Evolutionary conservation across 2,113 vertebrate genomes (phyloP).

Genomic region (Perca schrenkii): DNA sequence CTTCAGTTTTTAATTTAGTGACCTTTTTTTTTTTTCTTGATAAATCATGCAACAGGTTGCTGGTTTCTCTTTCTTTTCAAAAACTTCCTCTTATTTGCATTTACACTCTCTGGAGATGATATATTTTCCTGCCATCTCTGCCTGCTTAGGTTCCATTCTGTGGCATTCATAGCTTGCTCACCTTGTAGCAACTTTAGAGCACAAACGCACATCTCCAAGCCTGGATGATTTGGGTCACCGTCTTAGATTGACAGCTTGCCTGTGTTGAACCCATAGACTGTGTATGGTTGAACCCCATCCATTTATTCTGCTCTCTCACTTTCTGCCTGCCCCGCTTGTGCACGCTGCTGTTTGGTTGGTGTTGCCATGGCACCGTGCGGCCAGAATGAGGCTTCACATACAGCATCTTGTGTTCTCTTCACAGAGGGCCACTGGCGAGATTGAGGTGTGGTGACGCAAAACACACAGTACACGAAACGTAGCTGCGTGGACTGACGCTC

Average conservation of each 20-base stretch:
- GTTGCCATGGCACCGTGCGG: slow-evolving; percentile 82
- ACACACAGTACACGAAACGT: slow-evolving; percentile 63
- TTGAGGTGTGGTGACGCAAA: slow-evolving; percentile 78
- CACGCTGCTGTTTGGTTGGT: slow-evolving; percentile 79
- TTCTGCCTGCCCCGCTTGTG: slow-evolving; percentile 72
- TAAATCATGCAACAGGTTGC: slow-evolving; percentile 13
- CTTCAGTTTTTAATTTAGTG: not conserved
- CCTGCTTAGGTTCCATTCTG: slow-evolving; percentile 15
- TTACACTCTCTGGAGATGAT: not conserved
- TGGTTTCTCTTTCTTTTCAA: slow-evolving; percentile 21
- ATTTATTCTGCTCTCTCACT: slow-evolving; percentile 48
- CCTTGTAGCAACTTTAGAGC: slow-evolving; percentile 32
- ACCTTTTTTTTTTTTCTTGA: not conserved
- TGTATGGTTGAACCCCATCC: slow-evolving; percentile 10
- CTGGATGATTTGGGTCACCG: slow-evolving; percentile 50
- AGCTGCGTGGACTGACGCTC: slow-evolving; percentile 73
- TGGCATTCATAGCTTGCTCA: slow-evolving; percentile 15
- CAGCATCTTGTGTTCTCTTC: slow-evolving; percentile 96
- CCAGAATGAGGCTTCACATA: slow-evolving; percentile 88
- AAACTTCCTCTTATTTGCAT: not conserved
- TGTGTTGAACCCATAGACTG: slow-evolving; percentile 16
- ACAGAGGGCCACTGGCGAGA: slow-evolving; percentile 88
- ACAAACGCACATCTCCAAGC: slow-evolving; percentile 13
- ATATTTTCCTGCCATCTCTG: slow-evolving; percentile 18
- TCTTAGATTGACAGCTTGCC: slow-evolving; percentile 57